Evolutionary conservation across 2,797 vertebrate genomes (phyloP), one percentile per base, ranked within the genome.

Genomic region (Salmo trutta): DNA sequence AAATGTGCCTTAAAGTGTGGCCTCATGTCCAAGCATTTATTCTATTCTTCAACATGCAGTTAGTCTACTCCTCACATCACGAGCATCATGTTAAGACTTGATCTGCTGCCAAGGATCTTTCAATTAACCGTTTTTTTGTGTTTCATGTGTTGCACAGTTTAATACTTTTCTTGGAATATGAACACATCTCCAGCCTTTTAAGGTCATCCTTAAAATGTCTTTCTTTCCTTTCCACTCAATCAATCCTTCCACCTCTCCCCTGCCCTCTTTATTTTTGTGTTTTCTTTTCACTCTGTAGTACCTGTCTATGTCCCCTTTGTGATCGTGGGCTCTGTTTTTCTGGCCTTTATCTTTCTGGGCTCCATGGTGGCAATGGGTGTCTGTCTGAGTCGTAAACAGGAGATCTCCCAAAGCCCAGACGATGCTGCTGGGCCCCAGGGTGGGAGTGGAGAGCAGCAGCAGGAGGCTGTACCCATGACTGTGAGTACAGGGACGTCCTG

Each of bases 271-370:
- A 27, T 27, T 15, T 24, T 24, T 29, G 62, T 65, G 62, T 5
- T 31, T 16, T 68, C 31, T 67, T 16, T 68, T 17, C 66, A 29
- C 66, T 31, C 65, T 33, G 16, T 19, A 68, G 66, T 68, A 5
- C 66, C 66, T 68, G 66, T 33, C 29, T 33, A 31, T 31, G 66
- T 68, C 17, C 66, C 66, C 12, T 68, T 68, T 33, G 66, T 68
- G 15, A 36, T 68, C 6, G 27, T 68, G 15, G 66, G 66, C 16
- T 68, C 66, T 33, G 31, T 68, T 31, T 68, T 68, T 33, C 27
- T 31, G 66, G 66, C 66, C 27, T 68, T 68, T 19, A 16, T 68
- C 29, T 33, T 68, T 33, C 66, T 68, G 66, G 66, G 66, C 29
- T 68, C 66, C 66, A 31, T 68, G 66, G 66, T 68, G 66, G 66